Percentiles rank a stretch among this genome's conserved stretches.
phyloP scores from a whole-genome alignment of 2,797 vertebrate species.

The Gambusia yucatana region DNA sequence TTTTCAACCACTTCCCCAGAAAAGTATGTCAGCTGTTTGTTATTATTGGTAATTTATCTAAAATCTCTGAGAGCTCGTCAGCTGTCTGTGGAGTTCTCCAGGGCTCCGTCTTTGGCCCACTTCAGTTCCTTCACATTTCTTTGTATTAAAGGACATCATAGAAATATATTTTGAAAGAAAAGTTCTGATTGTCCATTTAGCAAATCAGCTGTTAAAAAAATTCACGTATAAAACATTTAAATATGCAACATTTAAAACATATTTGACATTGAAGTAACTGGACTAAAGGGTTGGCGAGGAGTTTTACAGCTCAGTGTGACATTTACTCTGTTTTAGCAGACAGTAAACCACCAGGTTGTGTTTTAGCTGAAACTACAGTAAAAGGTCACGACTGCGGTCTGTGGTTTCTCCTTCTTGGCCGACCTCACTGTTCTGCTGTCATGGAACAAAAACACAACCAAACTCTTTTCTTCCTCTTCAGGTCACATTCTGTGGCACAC shows the following conservation, averaged over 20 bases:
- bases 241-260: neutral
- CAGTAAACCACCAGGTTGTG: slow-evolving; percentile 39
- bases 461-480: neutral
- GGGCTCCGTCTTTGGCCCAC: neutral
- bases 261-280: neutral
- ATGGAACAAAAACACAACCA: slow-evolving; percentile 17
- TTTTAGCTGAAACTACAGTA: slow-evolving; percentile 26
- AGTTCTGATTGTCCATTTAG: neutral
- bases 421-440: slow-evolving; percentile 10
- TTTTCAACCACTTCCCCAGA: neutral
- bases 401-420: slow-evolving; percentile 19
- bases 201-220: neutral
- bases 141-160: neutral
- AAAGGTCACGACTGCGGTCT: slow-evolving; percentile 29
- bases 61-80: neutral
- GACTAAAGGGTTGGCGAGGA: neutral
- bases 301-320: slow-evolving; percentile 19
- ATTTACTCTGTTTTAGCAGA: slow-evolving; percentile 40
- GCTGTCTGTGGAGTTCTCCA: neutral
- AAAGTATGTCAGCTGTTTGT: neutral
- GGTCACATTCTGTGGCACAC: slow-evolving; percentile 5
- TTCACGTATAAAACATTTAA: neutral
- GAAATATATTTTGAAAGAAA: neutral
- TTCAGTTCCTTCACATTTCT: neutral
- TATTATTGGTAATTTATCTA: neutral